These are phyloP conservation scores for Drosophila bipectinata DNA, from an alignment of 1,140 invertebrate species.

Conservation along the genomic window DNA sequence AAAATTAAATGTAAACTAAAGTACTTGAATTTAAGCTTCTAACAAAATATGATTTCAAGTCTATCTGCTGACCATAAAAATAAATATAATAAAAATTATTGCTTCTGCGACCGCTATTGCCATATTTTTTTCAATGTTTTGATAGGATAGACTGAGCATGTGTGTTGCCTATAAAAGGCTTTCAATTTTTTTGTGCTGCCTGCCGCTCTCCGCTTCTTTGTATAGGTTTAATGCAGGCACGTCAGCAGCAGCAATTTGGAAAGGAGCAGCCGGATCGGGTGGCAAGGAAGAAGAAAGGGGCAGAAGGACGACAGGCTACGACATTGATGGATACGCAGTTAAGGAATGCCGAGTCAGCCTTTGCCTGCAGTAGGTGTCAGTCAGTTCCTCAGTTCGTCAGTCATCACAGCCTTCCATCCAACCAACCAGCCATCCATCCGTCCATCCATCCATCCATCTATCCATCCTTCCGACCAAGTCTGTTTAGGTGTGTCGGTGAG, in stretches of 20 bases:
- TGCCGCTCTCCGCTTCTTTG: constrained; percentile 37
- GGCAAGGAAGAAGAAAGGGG: constrained; percentile 1
- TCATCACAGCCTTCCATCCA: constrained; percentile 33
- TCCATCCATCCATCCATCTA: constrained; percentile 16
- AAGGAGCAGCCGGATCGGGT: constrained; percentile 36
- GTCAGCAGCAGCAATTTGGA: constrained; percentile 67
- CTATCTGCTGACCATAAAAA: too few relatives aligned
- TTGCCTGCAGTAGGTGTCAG: constrained; percentile 55
- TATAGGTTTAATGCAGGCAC: constrained; percentile 74
- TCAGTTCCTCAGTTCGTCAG: constrained; percentile 64
- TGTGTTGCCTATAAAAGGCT: constrained; percentile 69
- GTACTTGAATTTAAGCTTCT: too few relatives aligned
- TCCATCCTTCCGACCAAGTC: constrained; percentile 6
- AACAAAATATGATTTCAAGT: too few relatives aligned
- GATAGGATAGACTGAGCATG: constrained; percentile 15
- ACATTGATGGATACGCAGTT: constrained; percentile 78
- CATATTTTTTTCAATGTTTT: constrained; percentile 6
- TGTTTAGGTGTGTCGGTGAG: constrained; percentile 18
- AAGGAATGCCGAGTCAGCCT: constrained; percentile 76
- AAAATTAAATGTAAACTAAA: too few relatives aligned
- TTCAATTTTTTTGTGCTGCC: constrained; percentile 66
- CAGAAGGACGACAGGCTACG: constrained; percentile 64
- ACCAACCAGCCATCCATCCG: constrained; percentile 4
- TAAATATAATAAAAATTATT: not conserved
- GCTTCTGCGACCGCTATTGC: not conserved